Conservation (phyloP, 2,113 vertebrate genomes). For the Pampusana beccarii region DNA sequence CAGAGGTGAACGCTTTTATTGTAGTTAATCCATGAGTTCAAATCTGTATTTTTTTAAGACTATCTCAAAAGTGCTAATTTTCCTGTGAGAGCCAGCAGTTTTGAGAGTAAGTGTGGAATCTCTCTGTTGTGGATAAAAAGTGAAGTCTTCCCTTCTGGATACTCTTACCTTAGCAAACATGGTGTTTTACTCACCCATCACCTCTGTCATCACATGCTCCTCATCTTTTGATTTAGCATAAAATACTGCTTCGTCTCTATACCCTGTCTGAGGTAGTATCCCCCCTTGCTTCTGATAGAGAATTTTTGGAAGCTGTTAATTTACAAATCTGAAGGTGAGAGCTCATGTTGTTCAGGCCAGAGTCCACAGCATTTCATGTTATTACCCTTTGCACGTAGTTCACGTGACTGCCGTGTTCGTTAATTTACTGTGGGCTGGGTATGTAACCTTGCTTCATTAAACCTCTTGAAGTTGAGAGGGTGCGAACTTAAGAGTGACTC, state of each 20-base stretch:
- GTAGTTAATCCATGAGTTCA: not conserved
- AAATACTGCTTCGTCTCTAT: not conserved
- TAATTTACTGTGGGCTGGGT: not conserved
- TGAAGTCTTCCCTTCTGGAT: not conserved
- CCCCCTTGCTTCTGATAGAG: not conserved
- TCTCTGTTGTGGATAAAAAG: not conserved
- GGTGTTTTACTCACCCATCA: not conserved
- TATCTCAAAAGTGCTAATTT: not conserved
- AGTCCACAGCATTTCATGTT: not conserved
- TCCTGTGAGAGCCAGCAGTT: not conserved
- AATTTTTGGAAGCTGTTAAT: not conserved
- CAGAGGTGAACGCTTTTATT: not conserved
- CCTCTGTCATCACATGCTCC: fast-evolving
- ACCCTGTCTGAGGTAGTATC: not conserved
- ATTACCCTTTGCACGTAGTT: not conserved
- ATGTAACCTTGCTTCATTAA: not conserved
- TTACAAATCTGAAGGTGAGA: not conserved
- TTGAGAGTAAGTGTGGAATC: not conserved
- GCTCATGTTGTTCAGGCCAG: not conserved
- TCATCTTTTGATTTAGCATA: not conserved
- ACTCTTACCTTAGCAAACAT: not conserved
- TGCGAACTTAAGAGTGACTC: not conserved
- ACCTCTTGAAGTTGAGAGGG: not conserved
- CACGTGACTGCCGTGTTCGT: not conserved
- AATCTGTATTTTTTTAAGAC: not conserved